Base-by-base conservation (phyloP, 2,888 invertebrate genomes). In the Tiphia femorata region DNA sequence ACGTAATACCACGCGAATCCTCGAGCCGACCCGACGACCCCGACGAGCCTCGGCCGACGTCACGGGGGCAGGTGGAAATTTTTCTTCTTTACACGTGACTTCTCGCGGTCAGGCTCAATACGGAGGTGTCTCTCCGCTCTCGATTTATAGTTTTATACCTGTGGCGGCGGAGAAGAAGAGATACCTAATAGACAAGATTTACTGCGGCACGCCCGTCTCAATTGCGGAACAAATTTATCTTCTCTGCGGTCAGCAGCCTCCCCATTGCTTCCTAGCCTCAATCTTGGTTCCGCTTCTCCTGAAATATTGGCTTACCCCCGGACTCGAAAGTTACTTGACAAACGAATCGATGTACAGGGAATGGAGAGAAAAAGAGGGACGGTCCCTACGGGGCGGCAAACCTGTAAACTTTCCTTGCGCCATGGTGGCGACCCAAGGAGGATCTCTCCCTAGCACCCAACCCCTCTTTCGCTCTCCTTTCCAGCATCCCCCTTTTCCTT, bases 181-280 rank as follows among this genome's bases (percentile, higher is more conserved):
- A 73, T 68, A 75, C 67, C 78, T 78, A 78, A 79, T 78, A 76
- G 79, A 77, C 70, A 78, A 77, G 80, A 80, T 79, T 79, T 79
- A 79, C 78, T 69, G 73, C 74, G 63, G 70, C 73, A 75, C 73
- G 79, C 77, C 78, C 72, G 79, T 75, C 79, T 80, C 81, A 80
- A 81, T 81, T 79, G 81, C 77, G 73, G 79, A 77, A 79, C 79
- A 79, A 81, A 81, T 81, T 81, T 81, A 81, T 81, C 81, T 81
- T 75, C 69, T 66, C 72, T 73, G 77, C 70, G 75, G 75, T 80
- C 80, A 80, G 78, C 78, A 72, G 74, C 72, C 19, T 33, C 70
- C 73, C 75, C 76, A 72, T 75, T 75, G 76, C 76, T 77, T 78
- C 73, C 73, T 73, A 78, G 76, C 80, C 77, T 78, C 80, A 80